These are phyloP conservation scores for Enteromius anoplus DNA, from an alignment of 2,797 vertebrate species.

Conservation along the genomic window DNA sequence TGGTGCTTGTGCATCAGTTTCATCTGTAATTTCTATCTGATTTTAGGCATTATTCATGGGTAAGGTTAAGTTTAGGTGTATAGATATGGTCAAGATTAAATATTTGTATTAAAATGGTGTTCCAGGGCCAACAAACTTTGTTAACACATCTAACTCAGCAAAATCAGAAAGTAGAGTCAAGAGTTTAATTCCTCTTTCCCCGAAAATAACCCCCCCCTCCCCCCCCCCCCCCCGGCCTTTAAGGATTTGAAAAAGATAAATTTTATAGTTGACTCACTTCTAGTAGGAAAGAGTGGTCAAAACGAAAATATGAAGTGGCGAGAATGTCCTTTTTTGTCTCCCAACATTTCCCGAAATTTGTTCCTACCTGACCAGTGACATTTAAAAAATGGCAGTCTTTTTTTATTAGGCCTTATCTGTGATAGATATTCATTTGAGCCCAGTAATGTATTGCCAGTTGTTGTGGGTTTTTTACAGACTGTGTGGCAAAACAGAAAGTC, in stretches of 20 bases:
- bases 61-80: no score
- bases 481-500: background rate
- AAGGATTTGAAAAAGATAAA: conserved; percentile 8
- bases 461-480: conserved; percentile 20
- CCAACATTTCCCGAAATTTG: background rate
- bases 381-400: background rate
- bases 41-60: no score
- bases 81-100: no score
- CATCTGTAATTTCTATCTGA: no score
- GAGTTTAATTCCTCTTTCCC: conserved; percentile 3
- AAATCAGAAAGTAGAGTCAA: no score
- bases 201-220: background rate
- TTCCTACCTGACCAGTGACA: background rate
- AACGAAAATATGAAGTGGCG: background rate
- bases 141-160: no score
- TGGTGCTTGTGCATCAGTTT: no score
- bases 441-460: background rate
- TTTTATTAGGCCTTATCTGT: background rate
- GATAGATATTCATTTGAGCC: background rate
- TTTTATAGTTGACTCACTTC: background rate
- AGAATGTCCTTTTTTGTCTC: background rate
- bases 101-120: no score
- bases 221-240: background rate
- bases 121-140: no score
- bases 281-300: background rate